Percentiles rank a stretch among this genome's conserved stretches.
Conservation (phyloP, 2,888 invertebrate species). For the Hermaeophaga mercurialis region DNA sequence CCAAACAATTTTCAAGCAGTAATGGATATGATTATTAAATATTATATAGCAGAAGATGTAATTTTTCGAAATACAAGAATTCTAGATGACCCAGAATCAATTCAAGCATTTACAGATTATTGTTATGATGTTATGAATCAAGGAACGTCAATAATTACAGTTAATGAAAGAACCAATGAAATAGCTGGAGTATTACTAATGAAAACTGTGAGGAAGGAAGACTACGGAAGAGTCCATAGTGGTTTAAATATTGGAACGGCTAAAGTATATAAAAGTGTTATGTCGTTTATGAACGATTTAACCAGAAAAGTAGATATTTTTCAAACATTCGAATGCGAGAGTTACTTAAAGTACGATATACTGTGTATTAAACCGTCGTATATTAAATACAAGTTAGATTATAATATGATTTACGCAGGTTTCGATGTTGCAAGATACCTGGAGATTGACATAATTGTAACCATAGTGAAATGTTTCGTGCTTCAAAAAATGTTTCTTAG, state of each 20-base stretch:
- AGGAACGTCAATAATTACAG: slow-evolving; percentile 49
- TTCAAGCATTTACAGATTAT: slow-evolving; percentile 45
- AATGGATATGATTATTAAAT: slow-evolving; percentile 46
- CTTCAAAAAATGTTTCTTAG: slow-evolving; percentile 49
- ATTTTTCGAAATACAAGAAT: slow-evolving; percentile 50
- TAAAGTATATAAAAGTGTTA: slow-evolving; percentile 48
- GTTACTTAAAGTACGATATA: slow-evolving; percentile 47
- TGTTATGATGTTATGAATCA: slow-evolving; percentile 48
- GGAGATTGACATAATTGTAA: slow-evolving; percentile 48
- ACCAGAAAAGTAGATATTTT: slow-evolving; percentile 52
- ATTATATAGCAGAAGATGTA: slow-evolving; percentile 48
- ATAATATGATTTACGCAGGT: slow-evolving; percentile 36
- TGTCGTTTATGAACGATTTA: slow-evolving; percentile 45
- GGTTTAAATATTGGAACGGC: slow-evolving; percentile 49
- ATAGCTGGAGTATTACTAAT: slow-evolving; percentile 51
- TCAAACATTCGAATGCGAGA: slow-evolving; percentile 48
- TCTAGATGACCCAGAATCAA: slow-evolving; percentile 47
- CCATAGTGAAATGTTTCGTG: slow-evolving; percentile 46
- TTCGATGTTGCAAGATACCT: slow-evolving; percentile 51
- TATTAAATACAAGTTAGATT: slow-evolving; percentile 42
- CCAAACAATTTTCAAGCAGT: slow-evolving; percentile 45
- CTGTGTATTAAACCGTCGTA: slow-evolving; percentile 50
- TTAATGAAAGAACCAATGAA: slow-evolving; percentile 42
- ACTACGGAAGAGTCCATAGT: slow-evolving; percentile 48
- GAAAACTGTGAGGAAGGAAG: slow-evolving; percentile 47